These are phyloP conservation scores for Tupaia chinensis DNA, from an alignment of 2,113 vertebrate species.

Conservation along the genomic window DNA sequence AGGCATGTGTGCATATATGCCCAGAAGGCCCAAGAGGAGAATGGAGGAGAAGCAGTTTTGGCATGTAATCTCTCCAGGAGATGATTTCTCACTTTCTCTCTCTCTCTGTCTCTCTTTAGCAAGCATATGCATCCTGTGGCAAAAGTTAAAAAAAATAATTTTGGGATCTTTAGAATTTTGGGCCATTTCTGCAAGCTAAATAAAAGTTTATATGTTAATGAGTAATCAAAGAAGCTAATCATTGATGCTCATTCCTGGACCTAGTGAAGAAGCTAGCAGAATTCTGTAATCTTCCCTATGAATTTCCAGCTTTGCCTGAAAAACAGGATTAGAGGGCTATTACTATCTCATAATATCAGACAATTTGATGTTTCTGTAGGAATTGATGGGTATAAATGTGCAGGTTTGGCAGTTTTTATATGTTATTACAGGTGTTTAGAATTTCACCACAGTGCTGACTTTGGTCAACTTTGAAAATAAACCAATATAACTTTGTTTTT, in stretches of 20 bases:
- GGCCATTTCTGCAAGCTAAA: conserved; percentile 6
- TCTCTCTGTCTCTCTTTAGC: too few species aligned
- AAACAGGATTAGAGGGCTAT: not conserved
- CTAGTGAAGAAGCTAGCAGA: not conserved
- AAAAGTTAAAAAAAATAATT: not conserved
- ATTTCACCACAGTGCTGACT: conserved; percentile 63
- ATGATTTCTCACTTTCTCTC: too few species aligned
- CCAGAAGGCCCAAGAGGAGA: too few species aligned
- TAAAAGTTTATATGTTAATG: conserved; percentile 5
- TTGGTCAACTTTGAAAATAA: conserved; percentile 50
- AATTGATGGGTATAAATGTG: conserved; percentile 9
- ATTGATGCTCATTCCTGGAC: not conserved
- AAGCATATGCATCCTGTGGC: too few species aligned
- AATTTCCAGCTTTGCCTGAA: not conserved
- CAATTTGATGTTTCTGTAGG: conserved; percentile 45
- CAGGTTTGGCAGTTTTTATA: conserved; percentile 20
- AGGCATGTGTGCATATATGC: too few species aligned
- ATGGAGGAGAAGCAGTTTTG: too few species aligned
- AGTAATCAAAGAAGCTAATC: not conserved
- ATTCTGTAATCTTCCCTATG: not conserved
- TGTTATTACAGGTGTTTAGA: conserved; percentile 72
- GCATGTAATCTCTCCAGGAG: too few species aligned
- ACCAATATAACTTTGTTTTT: conserved; percentile 59
- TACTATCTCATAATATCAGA: not conserved
- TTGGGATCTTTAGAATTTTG: not conserved